Evolutionary conservation across 2,797 vertebrate genomes (phyloP).

Genomic region (Brotula barbata): DNA sequence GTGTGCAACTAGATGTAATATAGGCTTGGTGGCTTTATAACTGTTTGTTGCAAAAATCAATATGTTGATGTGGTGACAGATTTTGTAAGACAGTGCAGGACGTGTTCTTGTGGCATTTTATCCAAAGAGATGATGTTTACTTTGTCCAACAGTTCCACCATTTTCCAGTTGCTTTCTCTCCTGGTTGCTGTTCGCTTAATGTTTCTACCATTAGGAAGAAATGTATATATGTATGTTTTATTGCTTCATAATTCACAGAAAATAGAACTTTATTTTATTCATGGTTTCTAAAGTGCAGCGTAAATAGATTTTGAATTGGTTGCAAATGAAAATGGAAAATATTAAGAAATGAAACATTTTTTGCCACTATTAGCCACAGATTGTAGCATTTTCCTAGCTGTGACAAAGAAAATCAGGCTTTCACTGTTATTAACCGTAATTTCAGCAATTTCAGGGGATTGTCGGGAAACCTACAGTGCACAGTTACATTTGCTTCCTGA

Average conservation of each 20-base stretch:
- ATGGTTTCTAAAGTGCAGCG: conserved; percentile 51
- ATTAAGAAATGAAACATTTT: conserved; percentile 55
- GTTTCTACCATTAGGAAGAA: conserved; percentile 20
- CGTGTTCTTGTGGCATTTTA: conserved; percentile 12
- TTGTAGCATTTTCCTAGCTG: conserved; percentile 38
- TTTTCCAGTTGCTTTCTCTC: conserved; percentile 8
- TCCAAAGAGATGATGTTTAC: conserved; percentile 18
- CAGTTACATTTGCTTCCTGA: conserved; percentile 55
- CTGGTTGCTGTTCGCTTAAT: conserved; percentile 15
- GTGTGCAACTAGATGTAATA: too few relatives aligned
- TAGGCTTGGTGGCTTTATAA: too few relatives aligned
- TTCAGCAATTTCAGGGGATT: conserved; percentile 53
- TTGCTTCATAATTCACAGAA: conserved; percentile 46
- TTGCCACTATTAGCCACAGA: conserved; percentile 49
- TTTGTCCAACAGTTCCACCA: conserved; percentile 15
- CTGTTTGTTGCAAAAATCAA: too few relatives aligned
- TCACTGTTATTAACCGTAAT: conserved; percentile 64
- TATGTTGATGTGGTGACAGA: conserved; percentile 1
- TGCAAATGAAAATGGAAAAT: conserved; percentile 71
- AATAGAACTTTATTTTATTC: conserved; percentile 50
- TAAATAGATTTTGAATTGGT: conserved; percentile 63
- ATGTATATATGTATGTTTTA: conserved; percentile 47
- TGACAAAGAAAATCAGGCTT: conserved; percentile 61
- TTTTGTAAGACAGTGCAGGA: conserved; percentile 12
- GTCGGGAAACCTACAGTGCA: conserved; percentile 44